A percentile compares a stretch with the other conserved stretches of the same genome.
Evolutionary conservation across 1,140 invertebrate genomes (phyloP).

Genomic region (Tetraneura akinire): DNA sequence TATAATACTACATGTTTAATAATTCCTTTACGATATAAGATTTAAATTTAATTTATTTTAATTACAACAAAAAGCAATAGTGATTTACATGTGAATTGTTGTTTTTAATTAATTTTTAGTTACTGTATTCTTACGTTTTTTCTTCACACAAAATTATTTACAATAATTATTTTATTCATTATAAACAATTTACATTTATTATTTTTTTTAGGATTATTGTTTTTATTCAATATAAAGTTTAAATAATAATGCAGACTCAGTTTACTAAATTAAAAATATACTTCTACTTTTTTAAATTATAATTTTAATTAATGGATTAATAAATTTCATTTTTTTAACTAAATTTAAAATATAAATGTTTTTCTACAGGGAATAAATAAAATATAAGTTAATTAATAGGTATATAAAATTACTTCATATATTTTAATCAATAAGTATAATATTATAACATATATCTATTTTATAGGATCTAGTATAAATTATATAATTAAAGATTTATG

Average conservation of each 20-base stretch:
- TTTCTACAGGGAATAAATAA: neutral
- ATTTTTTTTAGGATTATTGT: neutral
- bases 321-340: no score
- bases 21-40: no score
- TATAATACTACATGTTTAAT: no score
- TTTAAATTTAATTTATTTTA: no score
- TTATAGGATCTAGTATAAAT: constrained; percentile 17
- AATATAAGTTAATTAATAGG: neutral
- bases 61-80: no score
- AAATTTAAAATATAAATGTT: neutral
- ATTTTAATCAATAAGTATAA: neutral
- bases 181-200: no score
- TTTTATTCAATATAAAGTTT: neutral
- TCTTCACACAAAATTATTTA: no score
- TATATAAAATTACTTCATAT: neutral
- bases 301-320: no score
- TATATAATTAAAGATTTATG: neutral
- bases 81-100: no score
- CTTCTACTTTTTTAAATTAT: neutral
- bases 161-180: no score
- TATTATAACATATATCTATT: neutral
- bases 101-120: no score
- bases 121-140: no score
- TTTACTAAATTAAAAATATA: neutral
- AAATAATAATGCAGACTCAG: neutral